A percentile compares a stretch with the other conserved stretches of the same genome.
These are phyloP conservation scores for Tuberolachnus salignus DNA, from an alignment of 2,888 invertebrate species.

Conservation along the genomic window DNA sequence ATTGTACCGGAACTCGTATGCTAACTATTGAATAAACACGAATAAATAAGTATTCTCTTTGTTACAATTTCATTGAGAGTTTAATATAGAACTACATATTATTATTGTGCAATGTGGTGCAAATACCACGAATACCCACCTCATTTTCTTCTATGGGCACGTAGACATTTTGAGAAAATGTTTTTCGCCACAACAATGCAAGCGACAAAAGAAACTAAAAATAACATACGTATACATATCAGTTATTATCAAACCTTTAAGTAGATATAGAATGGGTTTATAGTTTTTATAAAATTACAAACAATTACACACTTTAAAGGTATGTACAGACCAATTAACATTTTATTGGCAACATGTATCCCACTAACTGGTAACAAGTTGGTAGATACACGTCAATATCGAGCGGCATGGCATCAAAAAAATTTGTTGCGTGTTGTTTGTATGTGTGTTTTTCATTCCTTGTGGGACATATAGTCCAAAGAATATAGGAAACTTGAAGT, in stretches of 20 bases:
- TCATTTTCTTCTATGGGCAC: conserved; percentile 35
- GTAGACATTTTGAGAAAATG: conserved; percentile 23
- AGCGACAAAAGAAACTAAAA: conserved; percentile 22
- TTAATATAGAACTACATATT: not conserved
- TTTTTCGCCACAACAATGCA: conserved; percentile 7
- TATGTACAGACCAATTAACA: not conserved
- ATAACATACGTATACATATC: not conserved
- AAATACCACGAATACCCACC: not conserved
- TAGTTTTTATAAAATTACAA: not conserved
- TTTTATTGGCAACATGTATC: not conserved
- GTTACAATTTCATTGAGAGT: not conserved
- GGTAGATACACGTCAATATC: too few species aligned
- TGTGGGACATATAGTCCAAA: too few species aligned
- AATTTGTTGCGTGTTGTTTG: too few species aligned
- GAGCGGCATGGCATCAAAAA: too few species aligned
- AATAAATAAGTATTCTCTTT: not conserved
- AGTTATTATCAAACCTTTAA: not conserved
- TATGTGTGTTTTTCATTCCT: too few species aligned
- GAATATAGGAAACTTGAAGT: too few species aligned
- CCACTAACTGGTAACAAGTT: too few species aligned
- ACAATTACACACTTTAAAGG: not conserved
- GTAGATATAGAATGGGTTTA: too few species aligned
- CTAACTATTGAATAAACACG: conserved; percentile 57
- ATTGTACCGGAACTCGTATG: conserved; percentile 61
- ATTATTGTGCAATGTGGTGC: not conserved